These are phyloP conservation scores for Lepilemur ruficaudatus DNA, from an alignment of 2,797 vertebrate genomes.

Conservation along the genomic window DNA sequence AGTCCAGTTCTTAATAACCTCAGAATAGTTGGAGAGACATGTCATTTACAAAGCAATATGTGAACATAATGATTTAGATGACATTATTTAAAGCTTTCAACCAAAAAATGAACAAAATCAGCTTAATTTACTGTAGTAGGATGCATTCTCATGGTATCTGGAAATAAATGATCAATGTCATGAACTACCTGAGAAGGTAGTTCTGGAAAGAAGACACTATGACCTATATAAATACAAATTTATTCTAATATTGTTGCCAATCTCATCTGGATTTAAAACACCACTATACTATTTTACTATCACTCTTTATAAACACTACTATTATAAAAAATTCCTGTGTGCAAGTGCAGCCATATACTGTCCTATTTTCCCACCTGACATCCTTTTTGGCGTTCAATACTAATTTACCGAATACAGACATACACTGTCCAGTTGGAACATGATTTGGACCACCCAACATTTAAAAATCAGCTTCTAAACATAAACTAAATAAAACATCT, in stretches of 20 bases:
- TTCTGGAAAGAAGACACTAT: neutral
- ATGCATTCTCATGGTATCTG: neutral
- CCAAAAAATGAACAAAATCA: neutral
- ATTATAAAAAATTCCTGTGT: neutral
- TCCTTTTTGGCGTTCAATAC: neutral
- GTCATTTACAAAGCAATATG: neutral
- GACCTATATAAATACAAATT: neutral
- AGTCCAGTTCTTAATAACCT: neutral
- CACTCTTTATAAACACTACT: neutral
- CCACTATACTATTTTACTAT: neutral
- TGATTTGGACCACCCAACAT: neutral
- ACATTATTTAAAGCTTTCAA: neutral
- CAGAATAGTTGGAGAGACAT: neutral
- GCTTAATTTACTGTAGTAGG: neutral
- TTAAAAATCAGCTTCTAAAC: neutral
- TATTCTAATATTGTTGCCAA: neutral
- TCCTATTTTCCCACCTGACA: neutral
- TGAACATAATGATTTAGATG: neutral
- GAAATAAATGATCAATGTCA: neutral
- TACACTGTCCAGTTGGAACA: neutral
- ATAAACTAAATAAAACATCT: neutral
- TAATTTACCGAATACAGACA: neutral
- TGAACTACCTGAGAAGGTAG: neutral
- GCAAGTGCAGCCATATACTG: neutral
- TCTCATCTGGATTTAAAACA: neutral